Evolutionary conservation across 92 coral and sea anemone genomes (phyloP).

Genomic region (Siderastrea siderea): DNA sequence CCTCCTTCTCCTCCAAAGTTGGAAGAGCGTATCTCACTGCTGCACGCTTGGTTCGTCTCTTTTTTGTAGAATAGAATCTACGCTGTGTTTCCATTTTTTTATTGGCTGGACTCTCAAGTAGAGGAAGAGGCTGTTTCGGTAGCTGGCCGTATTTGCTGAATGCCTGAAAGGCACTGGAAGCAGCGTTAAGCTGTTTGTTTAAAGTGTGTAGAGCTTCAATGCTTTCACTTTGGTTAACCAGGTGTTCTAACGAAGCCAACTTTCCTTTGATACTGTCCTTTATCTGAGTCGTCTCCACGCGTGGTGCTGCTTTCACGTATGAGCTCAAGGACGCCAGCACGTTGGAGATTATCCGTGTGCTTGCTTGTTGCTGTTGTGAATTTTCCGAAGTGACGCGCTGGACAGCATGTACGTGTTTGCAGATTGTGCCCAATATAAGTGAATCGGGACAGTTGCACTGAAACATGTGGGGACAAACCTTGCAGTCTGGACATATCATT

Average conservation of each 20-base stretch:
- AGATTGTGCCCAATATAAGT: constrained; percentile 28
- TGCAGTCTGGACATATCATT: constrained; percentile 10
- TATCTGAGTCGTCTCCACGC: constrained; percentile 1
- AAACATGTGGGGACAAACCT: constrained; percentile 13
- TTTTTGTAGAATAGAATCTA: constrained; percentile 54
- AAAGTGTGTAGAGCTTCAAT: constrained; percentile 1
- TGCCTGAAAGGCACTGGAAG: constrained; percentile 1
- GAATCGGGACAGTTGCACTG: constrained; percentile 17
- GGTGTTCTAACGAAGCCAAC: not conserved
- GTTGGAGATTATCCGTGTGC: not conserved
- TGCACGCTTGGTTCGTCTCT: constrained; percentile 9
- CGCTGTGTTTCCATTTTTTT: constrained; percentile 51
- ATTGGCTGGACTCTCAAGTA: constrained; percentile 36
- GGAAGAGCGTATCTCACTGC: constrained; percentile 27
- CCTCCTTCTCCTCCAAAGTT: constrained; percentile 23
- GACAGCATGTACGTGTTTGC: constrained; percentile 30
- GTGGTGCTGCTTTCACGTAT: not conserved
- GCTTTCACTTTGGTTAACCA: constrained; percentile 12
- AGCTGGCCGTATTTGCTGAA: no score
- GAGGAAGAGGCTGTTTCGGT: constrained; percentile 9
- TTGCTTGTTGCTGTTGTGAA: not conserved
- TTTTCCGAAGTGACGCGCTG: not conserved
- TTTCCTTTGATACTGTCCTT: constrained; percentile 8
- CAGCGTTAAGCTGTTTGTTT: constrained; percentile 12
- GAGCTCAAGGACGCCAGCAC: constrained; percentile 10